phyloP scores from a whole-genome alignment of 1,140 invertebrate species.

The Trissolcus basalis region DNA sequence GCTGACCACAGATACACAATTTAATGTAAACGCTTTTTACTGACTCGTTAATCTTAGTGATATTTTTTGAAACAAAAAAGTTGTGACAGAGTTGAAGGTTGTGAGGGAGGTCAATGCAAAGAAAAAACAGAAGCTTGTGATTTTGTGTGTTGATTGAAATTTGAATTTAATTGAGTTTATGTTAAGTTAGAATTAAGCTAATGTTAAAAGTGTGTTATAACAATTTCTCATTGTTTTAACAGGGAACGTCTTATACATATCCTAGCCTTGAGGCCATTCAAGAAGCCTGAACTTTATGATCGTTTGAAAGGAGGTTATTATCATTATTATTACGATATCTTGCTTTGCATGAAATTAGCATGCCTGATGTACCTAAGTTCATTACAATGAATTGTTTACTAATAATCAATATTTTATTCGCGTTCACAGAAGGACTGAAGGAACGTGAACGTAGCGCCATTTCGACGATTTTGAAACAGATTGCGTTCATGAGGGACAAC shows the following conservation, averaged over 20 bases:
- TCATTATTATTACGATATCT: constrained; percentile 10
- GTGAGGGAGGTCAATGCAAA: too few relatives aligned
- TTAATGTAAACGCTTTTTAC: too few relatives aligned
- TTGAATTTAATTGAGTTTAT: neutral
- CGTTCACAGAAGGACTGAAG: constrained; percentile 87
- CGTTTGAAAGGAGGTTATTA: constrained; percentile 85
- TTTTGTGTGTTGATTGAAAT: too few relatives aligned
- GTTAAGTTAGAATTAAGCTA: neutral
- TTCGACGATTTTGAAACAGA: constrained; percentile 85
- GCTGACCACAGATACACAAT: too few relatives aligned
- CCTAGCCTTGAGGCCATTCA: constrained; percentile 92
- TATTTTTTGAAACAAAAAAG: too few relatives aligned
- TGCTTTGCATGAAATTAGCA: constrained; percentile 12
- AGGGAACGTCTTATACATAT: constrained; percentile 95
- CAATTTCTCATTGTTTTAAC: constrained; percentile 64
- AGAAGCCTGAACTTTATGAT: constrained; percentile 91
- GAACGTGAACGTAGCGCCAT: constrained; percentile 87
- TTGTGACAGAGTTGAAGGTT: too few relatives aligned
- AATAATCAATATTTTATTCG: constrained; percentile 36
- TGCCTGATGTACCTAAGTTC: constrained; percentile 2
- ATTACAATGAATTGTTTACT: constrained; percentile 21
- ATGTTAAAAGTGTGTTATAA: constrained; percentile 3
- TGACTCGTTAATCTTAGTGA: too few relatives aligned
- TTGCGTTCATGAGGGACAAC: constrained; percentile 89
- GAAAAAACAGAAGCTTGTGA: too few relatives aligned